These are phyloP conservation scores for Lydus trimaculatus DNA, from an alignment of 2,888 invertebrate species.

Conservation along the genomic window DNA sequence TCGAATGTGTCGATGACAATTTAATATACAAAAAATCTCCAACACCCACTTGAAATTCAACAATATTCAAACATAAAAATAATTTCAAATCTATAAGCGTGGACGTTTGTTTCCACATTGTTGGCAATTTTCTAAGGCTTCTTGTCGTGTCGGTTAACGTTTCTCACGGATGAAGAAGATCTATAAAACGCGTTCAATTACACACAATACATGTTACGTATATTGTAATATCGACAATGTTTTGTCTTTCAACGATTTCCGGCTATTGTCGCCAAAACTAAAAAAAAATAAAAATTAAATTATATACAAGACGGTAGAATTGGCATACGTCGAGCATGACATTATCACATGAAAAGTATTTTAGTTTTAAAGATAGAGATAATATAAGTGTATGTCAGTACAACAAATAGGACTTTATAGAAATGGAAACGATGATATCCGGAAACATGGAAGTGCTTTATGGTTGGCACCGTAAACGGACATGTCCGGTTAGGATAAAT, in stretches of 20 bases:
- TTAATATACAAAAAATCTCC: not conserved
- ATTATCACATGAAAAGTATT: conserved; percentile 33
- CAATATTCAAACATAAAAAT: not conserved
- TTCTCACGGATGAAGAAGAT: conserved; percentile 11
- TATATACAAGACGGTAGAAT: conserved; percentile 27
- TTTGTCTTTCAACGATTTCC: conserved; percentile 46
- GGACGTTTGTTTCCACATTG: not conserved
- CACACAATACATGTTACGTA: not conserved
- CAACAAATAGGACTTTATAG: conserved; percentile 39
- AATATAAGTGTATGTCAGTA: conserved; percentile 46
- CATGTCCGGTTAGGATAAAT: conserved; percentile 61
- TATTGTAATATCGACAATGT: conserved; percentile 28
- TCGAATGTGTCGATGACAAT: not conserved
- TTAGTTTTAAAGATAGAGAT: conserved; percentile 27
- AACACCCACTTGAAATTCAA: not conserved
- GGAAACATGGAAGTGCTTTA: conserved; percentile 62
- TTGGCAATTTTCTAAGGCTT: conserved; percentile 5
- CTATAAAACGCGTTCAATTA: conserved; percentile 9
- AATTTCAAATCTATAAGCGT: not conserved
- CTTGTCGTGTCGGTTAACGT: not conserved
- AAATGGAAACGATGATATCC: conserved; percentile 59
- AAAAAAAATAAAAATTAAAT: conserved; percentile 25
- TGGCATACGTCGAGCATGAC: conserved; percentile 16
- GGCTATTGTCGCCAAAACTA: conserved; percentile 50
- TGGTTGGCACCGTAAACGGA: conserved; percentile 56